Evolutionary conservation across 2,113 vertebrate genomes (phyloP).

Genomic region (Laticauda laticaudata): DNA sequence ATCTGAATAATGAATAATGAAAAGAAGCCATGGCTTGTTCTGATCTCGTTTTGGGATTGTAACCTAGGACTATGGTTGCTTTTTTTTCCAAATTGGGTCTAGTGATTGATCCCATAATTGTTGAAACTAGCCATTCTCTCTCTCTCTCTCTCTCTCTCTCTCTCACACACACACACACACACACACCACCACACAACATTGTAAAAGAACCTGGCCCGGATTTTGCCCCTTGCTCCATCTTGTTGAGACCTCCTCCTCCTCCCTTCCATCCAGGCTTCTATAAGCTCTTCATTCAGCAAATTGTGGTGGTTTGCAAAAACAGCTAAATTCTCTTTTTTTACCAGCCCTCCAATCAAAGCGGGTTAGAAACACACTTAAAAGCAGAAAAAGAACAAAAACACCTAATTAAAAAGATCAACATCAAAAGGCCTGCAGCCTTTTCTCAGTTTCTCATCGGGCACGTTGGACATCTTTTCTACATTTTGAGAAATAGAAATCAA

Average conservation of each 20-base stretch:
- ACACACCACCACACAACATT: too few relatives aligned
- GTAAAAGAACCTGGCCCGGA: neutral
- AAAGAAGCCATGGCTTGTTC: neutral
- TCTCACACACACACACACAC: too few relatives aligned
- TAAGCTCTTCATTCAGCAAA: neutral
- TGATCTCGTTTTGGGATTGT: neutral
- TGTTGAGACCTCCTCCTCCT: neutral
- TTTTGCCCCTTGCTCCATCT: neutral
- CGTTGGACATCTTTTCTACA: neutral
- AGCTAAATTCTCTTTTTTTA: neutral
- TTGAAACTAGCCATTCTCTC: too few relatives aligned
- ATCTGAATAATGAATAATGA: neutral
- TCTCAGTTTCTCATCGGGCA: too few relatives aligned
- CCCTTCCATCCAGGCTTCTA: neutral
- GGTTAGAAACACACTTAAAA: neutral
- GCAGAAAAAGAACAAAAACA: too few relatives aligned
- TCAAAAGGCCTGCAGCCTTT: neutral
- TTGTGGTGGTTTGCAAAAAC: neutral
- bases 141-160: too few relatives aligned
- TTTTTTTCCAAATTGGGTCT: neutral
- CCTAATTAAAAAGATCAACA: too few relatives aligned
- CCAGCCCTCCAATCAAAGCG: neutral
- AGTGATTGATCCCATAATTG: neutral
- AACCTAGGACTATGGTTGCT: neutral
- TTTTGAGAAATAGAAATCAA: neutral